Evolutionary conservation across 2,888 invertebrate genomes (phyloP).

Genomic region (Euphydryas editha): DNA sequence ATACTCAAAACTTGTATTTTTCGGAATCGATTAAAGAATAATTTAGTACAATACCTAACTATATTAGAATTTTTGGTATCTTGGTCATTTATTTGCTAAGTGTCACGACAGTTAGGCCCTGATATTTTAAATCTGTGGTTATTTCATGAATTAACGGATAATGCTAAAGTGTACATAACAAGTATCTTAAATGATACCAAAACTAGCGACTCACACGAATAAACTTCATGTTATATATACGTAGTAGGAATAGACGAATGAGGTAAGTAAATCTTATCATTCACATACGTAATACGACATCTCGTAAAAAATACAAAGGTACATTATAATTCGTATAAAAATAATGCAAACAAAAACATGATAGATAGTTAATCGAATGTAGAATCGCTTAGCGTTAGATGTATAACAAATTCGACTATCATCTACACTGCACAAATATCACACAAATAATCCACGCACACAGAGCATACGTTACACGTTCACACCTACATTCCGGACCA

Average conservation of each 20-base stretch:
- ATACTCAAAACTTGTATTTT: constrained; percentile 52
- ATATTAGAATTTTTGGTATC: constrained; percentile 67
- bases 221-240: constrained; percentile 58
- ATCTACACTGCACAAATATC: constrained; percentile 48
- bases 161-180: constrained; percentile 41
- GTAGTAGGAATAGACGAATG: constrained; percentile 69
- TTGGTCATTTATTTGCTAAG: constrained; percentile 64
- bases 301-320: constrained; percentile 28
- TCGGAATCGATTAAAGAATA: constrained; percentile 49
- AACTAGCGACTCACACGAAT: constrained; percentile 61
- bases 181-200: constrained; percentile 65
- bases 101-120: constrained; percentile 70
- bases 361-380: constrained; percentile 49
- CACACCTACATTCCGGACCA: constrained; percentile 24
- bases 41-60: constrained; percentile 64
- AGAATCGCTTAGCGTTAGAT: constrained; percentile 65
- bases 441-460: constrained; percentile 30
- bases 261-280: constrained; percentile 62
- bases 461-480: constrained; percentile 2
- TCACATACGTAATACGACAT: constrained; percentile 43
- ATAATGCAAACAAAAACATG: constrained; percentile 48
- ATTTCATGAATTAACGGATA: constrained; percentile 41
- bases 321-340: constrained; percentile 34
- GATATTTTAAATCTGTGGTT: constrained; percentile 48
- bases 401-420: constrained; percentile 66